phyloP scores from a whole-genome alignment of 1,140 invertebrate genomes.

The Globodera rostochiensis region DNA sequence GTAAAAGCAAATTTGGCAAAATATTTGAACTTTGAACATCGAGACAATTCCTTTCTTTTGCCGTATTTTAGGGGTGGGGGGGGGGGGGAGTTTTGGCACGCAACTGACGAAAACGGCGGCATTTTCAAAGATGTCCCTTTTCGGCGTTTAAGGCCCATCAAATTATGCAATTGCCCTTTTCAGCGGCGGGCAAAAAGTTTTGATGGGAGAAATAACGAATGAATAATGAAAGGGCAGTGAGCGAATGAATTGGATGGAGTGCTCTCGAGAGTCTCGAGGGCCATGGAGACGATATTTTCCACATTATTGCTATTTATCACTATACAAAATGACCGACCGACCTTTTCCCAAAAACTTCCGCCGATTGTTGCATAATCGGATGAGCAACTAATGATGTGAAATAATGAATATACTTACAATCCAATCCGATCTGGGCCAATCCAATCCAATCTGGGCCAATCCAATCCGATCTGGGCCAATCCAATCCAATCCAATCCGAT shows the following conservation, averaged over 20 bases:
- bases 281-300: not conserved
- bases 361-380: not conserved
- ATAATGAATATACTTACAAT: too few species aligned
- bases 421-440: too few species aligned
- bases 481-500: too few species aligned
- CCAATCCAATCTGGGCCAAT: too few species aligned
- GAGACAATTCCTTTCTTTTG: too few species aligned
- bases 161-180: constrained; percentile 2
- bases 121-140: not conserved
- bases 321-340: not conserved
- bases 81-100: not conserved
- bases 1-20: too few species aligned
- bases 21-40: too few species aligned
- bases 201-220: not conserved
- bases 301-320: not conserved
- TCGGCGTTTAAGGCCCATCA: not conserved
- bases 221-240: not conserved
- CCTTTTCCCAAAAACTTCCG: not conserved
- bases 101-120: not conserved
- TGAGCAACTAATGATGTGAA: not conserved
- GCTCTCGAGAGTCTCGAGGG: not conserved
- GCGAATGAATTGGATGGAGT: not conserved
- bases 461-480: too few species aligned
- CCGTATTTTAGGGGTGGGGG: too few species aligned
- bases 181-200: not conserved